Percentiles rank a stretch among this genome's conserved stretches.
Conservation (phyloP, 1,140 invertebrate genomes). For the Caenorhabditis latens region DNA sequence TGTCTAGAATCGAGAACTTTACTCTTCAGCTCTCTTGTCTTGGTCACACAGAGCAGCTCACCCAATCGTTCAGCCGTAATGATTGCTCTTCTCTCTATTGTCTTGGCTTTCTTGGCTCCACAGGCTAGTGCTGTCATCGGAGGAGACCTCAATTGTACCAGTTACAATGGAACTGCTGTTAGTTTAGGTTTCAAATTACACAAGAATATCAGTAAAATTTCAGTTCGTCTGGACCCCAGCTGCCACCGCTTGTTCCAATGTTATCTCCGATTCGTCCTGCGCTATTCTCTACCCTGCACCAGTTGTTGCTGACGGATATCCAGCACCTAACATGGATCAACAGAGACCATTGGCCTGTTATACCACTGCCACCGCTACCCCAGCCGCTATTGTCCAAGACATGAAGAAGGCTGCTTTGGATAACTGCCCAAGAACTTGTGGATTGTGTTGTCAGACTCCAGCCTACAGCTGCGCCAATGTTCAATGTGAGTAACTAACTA, state of each 20-base stretch:
- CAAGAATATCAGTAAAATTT: background rate
- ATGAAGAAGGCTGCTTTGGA: slow-evolving; percentile 50
- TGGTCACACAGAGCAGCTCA: background rate
- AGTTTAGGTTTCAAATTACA: background rate
- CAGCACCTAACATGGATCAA: slow-evolving; percentile 15
- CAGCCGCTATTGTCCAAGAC: background rate
- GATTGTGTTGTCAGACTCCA: slow-evolving; percentile 37
- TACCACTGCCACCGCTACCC: background rate
- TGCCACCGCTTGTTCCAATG: slow-evolving; percentile 25
- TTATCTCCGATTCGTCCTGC: background rate
- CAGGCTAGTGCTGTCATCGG: slow-evolving; percentile 15
- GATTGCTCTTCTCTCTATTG: background rate
- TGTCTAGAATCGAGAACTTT: background rate
- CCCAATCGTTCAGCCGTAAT: background rate
- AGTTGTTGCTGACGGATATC: slow-evolving; percentile 20
- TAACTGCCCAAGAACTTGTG: slow-evolving; percentile 52
- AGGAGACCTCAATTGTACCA: slow-evolving; percentile 25
- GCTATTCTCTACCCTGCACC: background rate
- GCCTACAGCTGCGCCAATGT: slow-evolving; percentile 51
- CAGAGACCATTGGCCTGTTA: background rate
- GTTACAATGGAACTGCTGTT: slow-evolving; percentile 23
- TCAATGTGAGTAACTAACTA: slow-evolving; percentile 10
- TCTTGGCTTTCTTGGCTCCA: slow-evolving; percentile 11
- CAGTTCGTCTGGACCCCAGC: slow-evolving; percentile 8
- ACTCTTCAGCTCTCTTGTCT: background rate